Evolutionary conservation across 2,797 vertebrate species (phyloP).

Genomic region (Aldrovandia affinis): DNA sequence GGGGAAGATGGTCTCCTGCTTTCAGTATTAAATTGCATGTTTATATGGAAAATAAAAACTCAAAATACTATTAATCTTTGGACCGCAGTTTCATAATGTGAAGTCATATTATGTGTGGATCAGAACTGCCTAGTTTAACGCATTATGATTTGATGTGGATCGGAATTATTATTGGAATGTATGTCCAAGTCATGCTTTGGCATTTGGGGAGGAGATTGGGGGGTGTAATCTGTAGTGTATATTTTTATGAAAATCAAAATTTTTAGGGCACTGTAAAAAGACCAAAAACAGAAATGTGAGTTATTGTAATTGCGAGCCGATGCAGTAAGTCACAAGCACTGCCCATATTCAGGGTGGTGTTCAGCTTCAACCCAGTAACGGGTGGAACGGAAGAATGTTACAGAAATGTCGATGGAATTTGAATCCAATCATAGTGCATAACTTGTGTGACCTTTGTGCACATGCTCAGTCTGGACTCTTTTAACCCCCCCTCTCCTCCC

Average conservation of each 20-base stretch:
- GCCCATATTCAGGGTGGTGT: neutral
- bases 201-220: neutral
- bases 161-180: neutral
- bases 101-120: neutral
- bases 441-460: neutral
- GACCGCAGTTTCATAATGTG: no score
- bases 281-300: neutral
- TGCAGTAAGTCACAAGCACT: neutral
- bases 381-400: neutral
- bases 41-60: no score
- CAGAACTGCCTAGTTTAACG: neutral
- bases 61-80: no score
- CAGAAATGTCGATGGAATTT: neutral
- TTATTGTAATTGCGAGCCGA: neutral
- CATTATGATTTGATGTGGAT: neutral
- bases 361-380: neutral
- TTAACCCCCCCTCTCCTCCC: constrained; percentile 14
- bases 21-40: no score
- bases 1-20: no score
- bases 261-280: neutral
- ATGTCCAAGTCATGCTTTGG: neutral
- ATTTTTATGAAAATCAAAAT: neutral
- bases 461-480: neutral
- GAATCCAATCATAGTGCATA: neutral
- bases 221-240: neutral